Conservation (phyloP, 1,140 invertebrate species). For the Zaprionus nigranus region DNA sequence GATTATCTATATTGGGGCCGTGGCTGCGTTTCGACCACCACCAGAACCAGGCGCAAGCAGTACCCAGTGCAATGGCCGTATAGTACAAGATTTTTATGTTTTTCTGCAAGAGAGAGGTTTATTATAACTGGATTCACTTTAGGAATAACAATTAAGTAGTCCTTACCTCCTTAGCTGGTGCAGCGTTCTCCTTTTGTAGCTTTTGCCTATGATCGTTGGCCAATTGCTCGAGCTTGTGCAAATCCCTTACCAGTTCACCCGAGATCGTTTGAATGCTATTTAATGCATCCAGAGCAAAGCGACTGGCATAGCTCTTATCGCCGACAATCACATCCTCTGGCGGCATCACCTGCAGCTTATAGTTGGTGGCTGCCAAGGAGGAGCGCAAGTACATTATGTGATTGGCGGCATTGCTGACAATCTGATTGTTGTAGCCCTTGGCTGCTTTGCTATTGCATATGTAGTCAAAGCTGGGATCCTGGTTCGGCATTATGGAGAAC, state of each 20-base stretch:
- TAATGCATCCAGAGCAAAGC: slow-evolving; percentile 73
- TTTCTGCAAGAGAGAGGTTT: slow-evolving; percentile 32
- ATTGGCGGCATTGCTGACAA: slow-evolving; percentile 60
- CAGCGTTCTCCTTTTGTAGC: background rate
- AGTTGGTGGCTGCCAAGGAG: slow-evolving; percentile 70
- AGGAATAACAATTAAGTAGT: background rate
- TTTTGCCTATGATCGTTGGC: background rate
- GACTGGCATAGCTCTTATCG: slow-evolving; percentile 79
- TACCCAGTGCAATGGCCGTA: slow-evolving; percentile 53
- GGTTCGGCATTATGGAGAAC: slow-evolving; percentile 66
- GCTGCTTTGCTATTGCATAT: slow-evolving; percentile 49
- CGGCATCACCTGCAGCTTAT: slow-evolving; percentile 71
- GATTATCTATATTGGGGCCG: slow-evolving; percentile 41
- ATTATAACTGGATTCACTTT: background rate
- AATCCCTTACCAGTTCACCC: slow-evolving; percentile 63
- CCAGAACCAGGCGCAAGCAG: slow-evolving; percentile 67
- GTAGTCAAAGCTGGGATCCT: slow-evolving; percentile 69
- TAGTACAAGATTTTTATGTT: slow-evolving; percentile 54
- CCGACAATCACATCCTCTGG: slow-evolving; percentile 77
- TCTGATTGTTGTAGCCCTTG: slow-evolving; percentile 62
- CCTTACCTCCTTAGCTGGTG: slow-evolving; percentile 18
- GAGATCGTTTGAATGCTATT: slow-evolving; percentile 63
- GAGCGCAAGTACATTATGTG: slow-evolving; percentile 69
- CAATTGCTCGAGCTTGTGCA: slow-evolving; percentile 57
- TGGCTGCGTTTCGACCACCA: slow-evolving; percentile 61